A percentile compares a stretch with the other conserved stretches of the same genome.
Evolutionary conservation across 2,113 vertebrate species (phyloP).

Genomic region (Onychostoma macrolepis): DNA sequence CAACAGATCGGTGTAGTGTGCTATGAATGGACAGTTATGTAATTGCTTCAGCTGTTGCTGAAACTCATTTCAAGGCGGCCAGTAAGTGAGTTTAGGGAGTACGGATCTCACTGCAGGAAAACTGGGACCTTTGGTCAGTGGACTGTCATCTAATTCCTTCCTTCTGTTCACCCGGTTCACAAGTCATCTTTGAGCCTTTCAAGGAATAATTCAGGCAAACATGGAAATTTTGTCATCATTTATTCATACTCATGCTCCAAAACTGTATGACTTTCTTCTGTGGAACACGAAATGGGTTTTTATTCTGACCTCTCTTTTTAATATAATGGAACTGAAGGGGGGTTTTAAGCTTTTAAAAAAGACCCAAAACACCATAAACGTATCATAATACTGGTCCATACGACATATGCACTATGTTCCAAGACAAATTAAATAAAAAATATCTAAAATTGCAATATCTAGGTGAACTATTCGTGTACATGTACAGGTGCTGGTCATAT

Average conservation of each 20-base stretch:
- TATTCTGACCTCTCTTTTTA: not conserved
- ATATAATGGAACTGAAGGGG: not conserved
- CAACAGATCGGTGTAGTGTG: constrained; percentile 28
- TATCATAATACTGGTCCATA: not conserved
- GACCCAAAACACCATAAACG: too few species aligned
- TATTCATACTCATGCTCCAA: not conserved
- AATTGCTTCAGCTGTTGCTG: constrained; percentile 48
- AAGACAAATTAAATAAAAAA: too few species aligned
- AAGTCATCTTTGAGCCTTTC: not conserved
- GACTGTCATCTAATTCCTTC: constrained; percentile 1
- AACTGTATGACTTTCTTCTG: not conserved
- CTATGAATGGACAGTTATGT: constrained; percentile 45
- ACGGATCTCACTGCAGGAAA: not conserved
- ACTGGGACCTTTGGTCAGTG: not conserved
- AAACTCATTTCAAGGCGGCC: constrained; percentile 8
- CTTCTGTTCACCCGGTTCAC: not conserved
- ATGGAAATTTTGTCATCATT: not conserved
- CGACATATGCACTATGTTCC: too few species aligned
- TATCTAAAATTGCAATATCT: not conserved
- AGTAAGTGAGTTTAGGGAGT: not conserved
- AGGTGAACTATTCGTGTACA: not conserved
- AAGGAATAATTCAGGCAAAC: not conserved
- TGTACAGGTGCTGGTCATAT: too few species aligned
- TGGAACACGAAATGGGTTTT: not conserved
- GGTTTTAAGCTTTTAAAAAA: not conserved